These are phyloP conservation scores for Trogon surrucura DNA, from an alignment of 2,113 vertebrate genomes.

Conservation along the genomic window DNA sequence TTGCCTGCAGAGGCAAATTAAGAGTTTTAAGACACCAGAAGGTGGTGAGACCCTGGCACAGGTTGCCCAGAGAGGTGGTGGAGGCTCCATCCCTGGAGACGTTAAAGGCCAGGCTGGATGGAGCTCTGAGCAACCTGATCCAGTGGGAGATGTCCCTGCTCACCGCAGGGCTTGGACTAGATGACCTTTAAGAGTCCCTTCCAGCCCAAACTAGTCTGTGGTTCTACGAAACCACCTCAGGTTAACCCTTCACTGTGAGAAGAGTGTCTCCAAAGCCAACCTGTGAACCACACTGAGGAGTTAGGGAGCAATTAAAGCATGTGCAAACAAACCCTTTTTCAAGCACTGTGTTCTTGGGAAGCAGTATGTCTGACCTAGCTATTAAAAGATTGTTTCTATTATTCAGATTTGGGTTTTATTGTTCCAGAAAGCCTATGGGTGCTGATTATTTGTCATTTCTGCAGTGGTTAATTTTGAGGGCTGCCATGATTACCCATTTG, in stretches of 20 bases:
- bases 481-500: background rate
- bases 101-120: too few relatives aligned
- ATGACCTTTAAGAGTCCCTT: too few relatives aligned
- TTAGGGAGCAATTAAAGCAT: background rate
- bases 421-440: background rate
- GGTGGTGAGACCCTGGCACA: too few relatives aligned
- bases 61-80: too few relatives aligned
- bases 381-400: background rate
- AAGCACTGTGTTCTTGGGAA: background rate
- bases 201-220: too few relatives aligned
- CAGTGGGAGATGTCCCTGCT: too few relatives aligned
- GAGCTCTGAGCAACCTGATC: too few relatives aligned
- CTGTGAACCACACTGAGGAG: background rate
- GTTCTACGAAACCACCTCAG: too few relatives aligned
- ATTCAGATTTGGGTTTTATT: background rate
- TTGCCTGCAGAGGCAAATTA: background rate
- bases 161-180: too few relatives aligned
- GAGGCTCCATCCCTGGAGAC: too few relatives aligned
- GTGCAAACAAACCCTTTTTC: background rate
- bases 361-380: background rate
- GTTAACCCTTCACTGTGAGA: background rate
- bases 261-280: background rate
- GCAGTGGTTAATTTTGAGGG: slow-evolving; percentile 21
- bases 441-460: background rate
- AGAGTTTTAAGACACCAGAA: background rate